Base-by-base conservation (phyloP, 2,888 invertebrate genomes). In the Meta bourneti region DNA sequence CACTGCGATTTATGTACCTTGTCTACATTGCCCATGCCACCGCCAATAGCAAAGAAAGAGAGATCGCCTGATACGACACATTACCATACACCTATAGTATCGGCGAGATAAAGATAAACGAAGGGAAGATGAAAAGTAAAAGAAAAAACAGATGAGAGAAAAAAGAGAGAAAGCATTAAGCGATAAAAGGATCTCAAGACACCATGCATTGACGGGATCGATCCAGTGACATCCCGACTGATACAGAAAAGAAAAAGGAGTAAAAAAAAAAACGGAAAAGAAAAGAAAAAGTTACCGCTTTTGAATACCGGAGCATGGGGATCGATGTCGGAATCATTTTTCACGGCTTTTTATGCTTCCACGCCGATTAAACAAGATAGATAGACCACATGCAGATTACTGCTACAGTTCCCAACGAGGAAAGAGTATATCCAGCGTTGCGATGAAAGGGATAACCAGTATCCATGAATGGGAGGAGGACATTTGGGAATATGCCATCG, bases 311-410 rank as follows among this genome's bases (percentile, higher is more conserved):
- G n/a, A 70, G 82, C 72, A 52, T 48, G n/a, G 34, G 48, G 80
- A 85, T 91, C 86, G 81, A 91, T 86, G 69, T n/a, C 61, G 77
- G 54, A 91, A 82, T 86, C 90, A 91, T 91, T 91, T 91, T 91
- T 91, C 90, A 91, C 49, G 77, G 34, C 72, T 72, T 85, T 80
- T 70, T 75, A 77, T 70, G 69, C 78, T 90, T 90, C 83, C 49
- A 70, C 48, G 51, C 75, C 90, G 86, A 91, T 91, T 91, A 91
- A 91, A 85, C 90, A 82, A 91, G 86, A 85, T 86, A 91, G 72
- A 91, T 91, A 75, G 90, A 79, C 54, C 52, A 49, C 48, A 78
- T 87, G 49, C 69, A 70, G 78, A 87, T 87, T 79, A 71, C 48
- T 72, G 61, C 79, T 51, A 61, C 79, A 79, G 78, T 80, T 54